Conservation (phyloP, 2,113 vertebrate species). For the Oryzias javanicus region DNA sequence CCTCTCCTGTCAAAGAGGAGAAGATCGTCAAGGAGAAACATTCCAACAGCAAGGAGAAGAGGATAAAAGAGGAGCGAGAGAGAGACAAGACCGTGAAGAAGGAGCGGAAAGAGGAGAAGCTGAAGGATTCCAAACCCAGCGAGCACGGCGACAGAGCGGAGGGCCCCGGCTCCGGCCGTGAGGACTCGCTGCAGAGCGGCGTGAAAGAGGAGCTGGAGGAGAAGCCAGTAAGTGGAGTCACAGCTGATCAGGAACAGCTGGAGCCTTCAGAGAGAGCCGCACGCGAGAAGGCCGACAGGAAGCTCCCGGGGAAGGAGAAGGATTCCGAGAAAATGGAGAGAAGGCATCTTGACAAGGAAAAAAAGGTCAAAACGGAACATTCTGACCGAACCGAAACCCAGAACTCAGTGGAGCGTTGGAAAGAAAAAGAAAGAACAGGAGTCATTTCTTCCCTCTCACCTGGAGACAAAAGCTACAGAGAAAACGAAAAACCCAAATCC, state of each 20-base stretch:
- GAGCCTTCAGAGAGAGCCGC: constrained; percentile 85
- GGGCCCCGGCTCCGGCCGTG: constrained; percentile 60
- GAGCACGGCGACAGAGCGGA: constrained; percentile 73
- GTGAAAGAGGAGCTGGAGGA: constrained; percentile 84
- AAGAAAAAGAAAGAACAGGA: constrained; percentile 75
- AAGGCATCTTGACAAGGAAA: constrained; percentile 89
- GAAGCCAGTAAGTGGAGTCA: constrained; percentile 72
- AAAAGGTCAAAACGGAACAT: constrained; percentile 86
- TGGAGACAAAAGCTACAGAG: constrained; percentile 86
- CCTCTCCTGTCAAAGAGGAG: constrained; percentile 84
- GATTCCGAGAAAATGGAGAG: constrained; percentile 87
- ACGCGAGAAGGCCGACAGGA: constrained; percentile 87
- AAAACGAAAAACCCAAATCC: constrained; percentile 87
- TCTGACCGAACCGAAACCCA: constrained; percentile 84
- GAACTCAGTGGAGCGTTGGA: constrained; percentile 83
- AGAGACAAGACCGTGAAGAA: constrained; percentile 83
- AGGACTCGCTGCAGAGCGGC: constrained; percentile 63
- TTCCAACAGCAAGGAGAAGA: constrained; percentile 83
- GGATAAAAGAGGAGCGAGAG: constrained; percentile 85
- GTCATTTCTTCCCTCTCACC: constrained; percentile 69
- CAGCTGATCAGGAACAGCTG: constrained; percentile 79
- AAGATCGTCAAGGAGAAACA: constrained; percentile 85
- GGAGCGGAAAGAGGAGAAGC: constrained; percentile 86
- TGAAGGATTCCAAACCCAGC: constrained; percentile 82
- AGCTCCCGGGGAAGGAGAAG: constrained; percentile 82